A percentile compares a stretch with the other conserved stretches of the same genome.
Evolutionary conservation across 1,140 invertebrate genomes (phyloP).

Genomic region (Eumaeus atala): DNA sequence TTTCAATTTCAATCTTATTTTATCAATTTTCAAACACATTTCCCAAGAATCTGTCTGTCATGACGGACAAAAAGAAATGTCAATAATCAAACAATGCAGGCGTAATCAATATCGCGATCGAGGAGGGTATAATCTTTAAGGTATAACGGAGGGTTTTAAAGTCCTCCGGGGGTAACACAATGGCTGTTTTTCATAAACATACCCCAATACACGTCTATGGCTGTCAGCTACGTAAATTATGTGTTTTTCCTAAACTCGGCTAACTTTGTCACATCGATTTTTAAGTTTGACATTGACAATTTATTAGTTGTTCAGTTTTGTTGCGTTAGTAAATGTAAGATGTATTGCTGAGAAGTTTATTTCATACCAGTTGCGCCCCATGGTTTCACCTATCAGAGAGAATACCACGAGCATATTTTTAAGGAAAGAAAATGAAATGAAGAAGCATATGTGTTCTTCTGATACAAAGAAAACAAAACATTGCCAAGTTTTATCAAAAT

Average conservation of each 20-base stretch:
- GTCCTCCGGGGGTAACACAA: slow-evolving; percentile 52
- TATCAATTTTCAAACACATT: slow-evolving; percentile 16
- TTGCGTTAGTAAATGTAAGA: slow-evolving; percentile 4
- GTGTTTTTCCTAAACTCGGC: slow-evolving; percentile 42
- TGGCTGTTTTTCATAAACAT: slow-evolving; percentile 52
- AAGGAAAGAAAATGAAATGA: too few relatives aligned
- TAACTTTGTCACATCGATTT: slow-evolving; percentile 35
- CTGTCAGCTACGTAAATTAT: slow-evolving; percentile 43
- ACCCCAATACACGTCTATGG: slow-evolving; percentile 28
- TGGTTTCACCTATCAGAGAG: too few relatives aligned
- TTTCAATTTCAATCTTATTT: slow-evolving; percentile 9
- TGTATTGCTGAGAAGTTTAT: too few relatives aligned
- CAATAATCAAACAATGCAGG: slow-evolving; percentile 45
- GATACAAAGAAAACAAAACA: too few relatives aligned
- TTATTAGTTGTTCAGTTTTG: slow-evolving; percentile 27
- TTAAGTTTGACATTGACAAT: slow-evolving; percentile 38
- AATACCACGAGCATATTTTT: too few relatives aligned
- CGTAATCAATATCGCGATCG: slow-evolving; percentile 52
- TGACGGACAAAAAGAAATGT: slow-evolving; percentile 31
- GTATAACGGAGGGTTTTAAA: slow-evolving; percentile 48
- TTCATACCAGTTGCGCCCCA: too few relatives aligned
- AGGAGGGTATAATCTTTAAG: slow-evolving; percentile 55
- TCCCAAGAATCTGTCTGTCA: slow-evolving; percentile 25
- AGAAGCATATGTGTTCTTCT: too few relatives aligned
- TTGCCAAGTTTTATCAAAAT: too few relatives aligned